These are phyloP conservation scores for Noctua comes DNA, from an alignment of 2,888 invertebrate species.

Conservation along the genomic window DNA sequence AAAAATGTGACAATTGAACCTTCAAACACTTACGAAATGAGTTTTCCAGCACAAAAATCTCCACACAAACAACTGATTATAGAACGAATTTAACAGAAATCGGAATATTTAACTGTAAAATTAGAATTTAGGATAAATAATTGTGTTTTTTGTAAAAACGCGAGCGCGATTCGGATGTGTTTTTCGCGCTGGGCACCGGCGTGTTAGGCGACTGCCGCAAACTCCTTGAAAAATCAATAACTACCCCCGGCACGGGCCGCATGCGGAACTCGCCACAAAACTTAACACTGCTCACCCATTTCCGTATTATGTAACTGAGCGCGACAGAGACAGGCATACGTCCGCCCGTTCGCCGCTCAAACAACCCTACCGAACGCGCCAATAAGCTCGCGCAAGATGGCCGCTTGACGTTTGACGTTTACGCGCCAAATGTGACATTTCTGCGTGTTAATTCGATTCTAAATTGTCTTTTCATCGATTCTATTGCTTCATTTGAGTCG, in stretches of 20 bases:
- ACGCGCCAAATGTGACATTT: constrained; percentile 88
- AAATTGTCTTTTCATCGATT: constrained; percentile 82
- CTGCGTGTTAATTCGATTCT: constrained; percentile 77
- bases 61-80: constrained; percentile 75
- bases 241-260: constrained; percentile 83
- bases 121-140: constrained; percentile 76
- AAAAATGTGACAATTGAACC: constrained; percentile 71
- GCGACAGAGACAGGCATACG: constrained; percentile 78
- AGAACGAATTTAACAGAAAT: constrained; percentile 59
- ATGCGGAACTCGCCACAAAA: constrained; percentile 86
- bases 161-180: constrained; percentile 85
- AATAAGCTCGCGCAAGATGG: constrained; percentile 83
- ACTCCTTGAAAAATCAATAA: constrained; percentile 88
- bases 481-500: constrained; percentile 79
- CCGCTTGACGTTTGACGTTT: constrained; percentile 87
- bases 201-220: constrained; percentile 88
- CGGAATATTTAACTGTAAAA: constrained; percentile 53
- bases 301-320: constrained; percentile 87
- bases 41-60: constrained; percentile 82
- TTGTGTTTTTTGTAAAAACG: constrained; percentile 79
- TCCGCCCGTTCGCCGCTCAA: constrained; percentile 72
- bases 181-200: constrained; percentile 89
- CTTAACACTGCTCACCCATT: constrained; percentile 87
- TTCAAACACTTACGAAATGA: constrained; percentile 83
- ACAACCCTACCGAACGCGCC: constrained; percentile 80